phyloP scores from a whole-genome alignment of 2,113 vertebrate species.

The Murina feae region DNA sequence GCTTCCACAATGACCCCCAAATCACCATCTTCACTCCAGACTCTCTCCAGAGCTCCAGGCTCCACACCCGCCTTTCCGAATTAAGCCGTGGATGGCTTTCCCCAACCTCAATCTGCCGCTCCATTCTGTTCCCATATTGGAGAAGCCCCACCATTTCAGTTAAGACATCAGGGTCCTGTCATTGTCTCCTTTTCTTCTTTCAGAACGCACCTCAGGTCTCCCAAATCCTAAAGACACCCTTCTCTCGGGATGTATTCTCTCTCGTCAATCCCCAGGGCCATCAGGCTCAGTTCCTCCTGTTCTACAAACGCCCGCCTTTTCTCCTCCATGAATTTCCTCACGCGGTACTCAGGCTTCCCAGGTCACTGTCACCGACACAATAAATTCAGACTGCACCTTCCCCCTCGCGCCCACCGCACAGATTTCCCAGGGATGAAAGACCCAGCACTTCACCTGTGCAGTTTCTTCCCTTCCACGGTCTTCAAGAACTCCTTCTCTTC shows the following conservation, averaged over 20 bases:
- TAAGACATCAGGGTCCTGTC: not conserved
- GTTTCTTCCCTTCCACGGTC: constrained; percentile 48
- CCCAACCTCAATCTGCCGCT: not conserved
- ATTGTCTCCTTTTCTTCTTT: not conserved
- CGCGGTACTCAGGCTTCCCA: not conserved
- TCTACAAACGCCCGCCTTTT: not conserved
- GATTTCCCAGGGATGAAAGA: not conserved
- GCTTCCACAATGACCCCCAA: not conserved
- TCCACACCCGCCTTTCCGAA: not conserved
- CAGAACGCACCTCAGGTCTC: not conserved
- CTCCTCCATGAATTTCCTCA: not conserved
- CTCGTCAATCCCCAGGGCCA: not conserved
- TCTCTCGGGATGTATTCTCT: not conserved
- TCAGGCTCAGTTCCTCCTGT: not conserved
- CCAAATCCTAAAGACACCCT: not conserved
- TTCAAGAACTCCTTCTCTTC: constrained; percentile 67
- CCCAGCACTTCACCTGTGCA: constrained; percentile 50
- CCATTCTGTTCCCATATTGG: not conserved
- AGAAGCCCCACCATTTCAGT: not conserved
- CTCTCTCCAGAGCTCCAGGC: not conserved
- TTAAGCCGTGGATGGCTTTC: not conserved
- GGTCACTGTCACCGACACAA: not conserved
- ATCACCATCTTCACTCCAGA: not conserved
- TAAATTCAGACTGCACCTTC: not conserved
- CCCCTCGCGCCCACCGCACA: not conserved